Evolutionary conservation across 2,888 invertebrate species (phyloP), one percentile per base, ranked within the genome.

Genomic region (Ectobius pallidus): DNA sequence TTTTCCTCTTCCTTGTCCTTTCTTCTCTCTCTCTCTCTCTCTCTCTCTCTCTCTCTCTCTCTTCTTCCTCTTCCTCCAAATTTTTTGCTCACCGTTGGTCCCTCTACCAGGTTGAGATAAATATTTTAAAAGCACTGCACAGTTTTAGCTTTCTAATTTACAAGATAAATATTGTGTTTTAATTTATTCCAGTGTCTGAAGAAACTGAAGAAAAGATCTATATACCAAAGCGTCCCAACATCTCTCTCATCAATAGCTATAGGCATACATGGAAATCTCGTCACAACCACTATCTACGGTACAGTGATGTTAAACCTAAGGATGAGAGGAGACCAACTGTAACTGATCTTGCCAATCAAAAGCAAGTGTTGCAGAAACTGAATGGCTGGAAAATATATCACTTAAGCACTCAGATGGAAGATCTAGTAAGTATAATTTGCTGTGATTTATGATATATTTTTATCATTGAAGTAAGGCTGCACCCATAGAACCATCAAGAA

Each of bases 311-410:
- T 14, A 91, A 92, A 79, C 91, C 93, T 0, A 92, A 93, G 78
- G 94, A 96, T 78, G 97, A 97, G 82, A 88, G 94, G 75, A 88
- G 93, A 74, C 91, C 95, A 0, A 91, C 92, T 1, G 92, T 97
- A 52, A 92, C 92, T 80, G 96, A 97, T 84, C 87, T 97, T 79
- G 95, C 97, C 34, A 93, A 92, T 83, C 96, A 96, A 83, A 91
- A 91, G 77, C 91, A 94, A 80, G 93, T 96, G 69, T 85, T 93
- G 77, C 92, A 94, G 80, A 95, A 94, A 84, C 90, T 95, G 20
- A 94, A 94, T 78, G 97, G 97, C 0, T 97, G 97, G 97, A 97
- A 97, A 85, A 89, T 97, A 74, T 91, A 94, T 85, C 96, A 96
- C 82, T 87, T 97, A 78, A 93, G 93, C 46, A 91, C 95, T 55